Evolutionary conservation across 2,113 vertebrate genomes (phyloP).

Genomic region (Cnemophilus loriae): DNA sequence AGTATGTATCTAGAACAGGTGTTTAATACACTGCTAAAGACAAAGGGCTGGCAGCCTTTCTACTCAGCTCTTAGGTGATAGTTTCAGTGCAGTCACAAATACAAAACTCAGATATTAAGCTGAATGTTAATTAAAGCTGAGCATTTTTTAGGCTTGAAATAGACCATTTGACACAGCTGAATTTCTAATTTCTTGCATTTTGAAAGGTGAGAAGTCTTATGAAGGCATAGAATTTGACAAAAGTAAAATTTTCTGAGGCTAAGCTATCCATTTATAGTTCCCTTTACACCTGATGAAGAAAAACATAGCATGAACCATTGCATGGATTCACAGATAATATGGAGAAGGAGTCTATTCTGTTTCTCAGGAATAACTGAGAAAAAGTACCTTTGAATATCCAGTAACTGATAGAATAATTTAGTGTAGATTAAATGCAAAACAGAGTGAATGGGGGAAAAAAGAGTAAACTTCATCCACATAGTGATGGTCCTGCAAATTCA

Average conservation of each 20-base stretch:
- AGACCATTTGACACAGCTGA: background rate
- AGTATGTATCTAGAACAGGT: background rate
- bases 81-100: background rate
- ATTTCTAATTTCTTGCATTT: background rate
- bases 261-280: background rate
- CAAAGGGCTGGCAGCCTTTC: background rate
- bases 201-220: background rate
- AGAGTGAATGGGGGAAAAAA: background rate
- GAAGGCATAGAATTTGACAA: background rate
- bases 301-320: background rate
- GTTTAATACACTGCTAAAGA: background rate
- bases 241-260: background rate
- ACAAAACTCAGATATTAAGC: background rate
- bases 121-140: background rate
- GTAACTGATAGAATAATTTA: background rate
- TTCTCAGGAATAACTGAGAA: background rate
- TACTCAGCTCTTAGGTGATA: background rate
- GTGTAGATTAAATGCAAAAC: background rate
- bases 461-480: background rate
- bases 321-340: background rate
- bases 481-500: background rate
- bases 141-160: background rate
- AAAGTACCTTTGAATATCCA: background rate
- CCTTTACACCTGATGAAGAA: background rate
- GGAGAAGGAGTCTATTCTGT: accelerated